These are phyloP conservation scores for cattle (Bos taurus) DNA, from an alignment of 2,113 vertebrate genomes.

Conservation along the genomic window ARS-UCD2.0 NC_037333.1:109377001-109377500, in stretches of 20 bases:
- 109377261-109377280: slow-evolving; percentile 57
- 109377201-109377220: slow-evolving; percentile 74
- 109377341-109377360: not conserved
- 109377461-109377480: not conserved
- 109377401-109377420: not conserved
- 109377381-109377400: not conserved
- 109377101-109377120: slow-evolving; percentile 60
- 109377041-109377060: slow-evolving; percentile 57
- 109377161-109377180: slow-evolving; percentile 76
- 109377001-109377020: not conserved
- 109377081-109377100: slow-evolving; percentile 66
- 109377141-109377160: slow-evolving; percentile 74
- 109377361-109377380: not conserved
- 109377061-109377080: slow-evolving; percentile 76
- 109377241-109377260: slow-evolving; percentile 27
- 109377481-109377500: not conserved
- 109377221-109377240: slow-evolving; percentile 70
- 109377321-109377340: not conserved
- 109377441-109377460: not conserved
- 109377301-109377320: slow-evolving; percentile 58
- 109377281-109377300: slow-evolving; percentile 46
- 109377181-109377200: slow-evolving; percentile 77
- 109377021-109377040: slow-evolving; percentile 62
- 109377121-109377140: slow-evolving; percentile 75
- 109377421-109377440: not conserved